Base-by-base conservation (phyloP, 35 echinoderm and acorn worm genomes). In the Patiria miniata region DNA sequence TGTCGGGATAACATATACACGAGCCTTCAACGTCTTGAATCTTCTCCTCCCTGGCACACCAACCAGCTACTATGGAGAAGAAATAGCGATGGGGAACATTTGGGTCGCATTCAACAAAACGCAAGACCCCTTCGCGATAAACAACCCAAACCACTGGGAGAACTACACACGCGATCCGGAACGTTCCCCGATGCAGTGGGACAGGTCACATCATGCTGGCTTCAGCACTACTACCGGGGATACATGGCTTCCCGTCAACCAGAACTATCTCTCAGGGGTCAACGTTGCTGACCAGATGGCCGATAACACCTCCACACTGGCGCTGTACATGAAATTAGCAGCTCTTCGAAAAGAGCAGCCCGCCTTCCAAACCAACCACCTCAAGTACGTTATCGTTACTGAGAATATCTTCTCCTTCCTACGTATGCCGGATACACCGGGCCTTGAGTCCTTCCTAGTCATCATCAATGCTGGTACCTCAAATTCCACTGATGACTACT, bases 121-220 rank as follows among this genome's bases (percentile, higher is more conserved):
- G 14, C 93, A 95, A 78, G 93, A 95, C 40, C 93, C 89, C 39
- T 95, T 34, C 2, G 93, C 90, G 2, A 95, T 84, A 30, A 89
- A 95, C 77, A 95, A 95, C 44, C 93, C 93, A 61, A 90, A 89
- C 59, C 91, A 89, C 55, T 95, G 93, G 93, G 57, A 88, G 42
- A 81, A 91, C 34, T 95, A 95, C 89, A 87, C 93, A n/a, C 89
- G 93, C 80, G 93, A 95, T 36, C 93, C 93, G 47, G 93, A 91
- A 38, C 78, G 93, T n/a, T 95, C 93, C 3, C 93, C 93, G 14
- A 95, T 95, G 93, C 93, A 95, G 69, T 95, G 93, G 93, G 44
- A 87, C 22, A 40, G 40, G 0, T 37, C 34, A 15, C 51, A 81
- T 53, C 61, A 77, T 23, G 78, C 85, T 79, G 93, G 93, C 93